Evolutionary conservation across 2,888 invertebrate species (phyloP).

Genomic region (Catocala fraxini): DNA sequence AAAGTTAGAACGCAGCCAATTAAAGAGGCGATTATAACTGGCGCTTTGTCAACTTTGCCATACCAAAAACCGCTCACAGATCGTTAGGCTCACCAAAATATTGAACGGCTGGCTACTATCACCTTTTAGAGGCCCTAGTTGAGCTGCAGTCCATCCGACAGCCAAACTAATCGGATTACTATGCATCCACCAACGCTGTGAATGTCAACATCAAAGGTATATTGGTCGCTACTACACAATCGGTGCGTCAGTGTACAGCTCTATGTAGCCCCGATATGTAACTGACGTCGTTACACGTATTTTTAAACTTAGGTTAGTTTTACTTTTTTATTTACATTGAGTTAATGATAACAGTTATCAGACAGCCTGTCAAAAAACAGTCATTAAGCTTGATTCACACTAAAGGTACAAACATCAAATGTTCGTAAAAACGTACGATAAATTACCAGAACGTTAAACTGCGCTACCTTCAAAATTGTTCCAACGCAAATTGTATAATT

Average conservation of each 20-base stretch:
- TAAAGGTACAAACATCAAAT: no score
- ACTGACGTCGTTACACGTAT: constrained; percentile 18
- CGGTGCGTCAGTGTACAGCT: constrained; percentile 11
- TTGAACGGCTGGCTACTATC: constrained; percentile 37
- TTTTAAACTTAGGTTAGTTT: constrained; percentile 18
- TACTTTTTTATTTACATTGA: not conserved
- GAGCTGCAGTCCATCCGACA: constrained; percentile 40
- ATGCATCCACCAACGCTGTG: constrained; percentile 64
- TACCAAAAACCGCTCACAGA: constrained; percentile 42
- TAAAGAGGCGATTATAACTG: constrained; percentile 37
- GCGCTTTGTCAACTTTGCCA: constrained; percentile 34
- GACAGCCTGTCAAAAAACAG: no score
- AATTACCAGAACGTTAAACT: no score
- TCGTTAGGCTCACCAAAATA: constrained; percentile 50
- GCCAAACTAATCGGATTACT: constrained; percentile 69
- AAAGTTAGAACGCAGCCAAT: constrained; percentile 34
- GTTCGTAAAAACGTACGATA: no score
- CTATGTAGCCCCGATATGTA: constrained; percentile 5
- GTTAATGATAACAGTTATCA: not conserved
- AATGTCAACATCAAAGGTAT: constrained; percentile 57
- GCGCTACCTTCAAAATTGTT: no score
- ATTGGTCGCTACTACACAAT: constrained; percentile 37
- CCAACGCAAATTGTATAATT: no score
- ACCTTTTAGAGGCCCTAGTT: constrained; percentile 41
- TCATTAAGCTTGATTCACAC: no score